These are phyloP conservation scores for Cottoperca gobio DNA, from an alignment of 2,797 vertebrate species.

Conservation along the genomic window DNA sequence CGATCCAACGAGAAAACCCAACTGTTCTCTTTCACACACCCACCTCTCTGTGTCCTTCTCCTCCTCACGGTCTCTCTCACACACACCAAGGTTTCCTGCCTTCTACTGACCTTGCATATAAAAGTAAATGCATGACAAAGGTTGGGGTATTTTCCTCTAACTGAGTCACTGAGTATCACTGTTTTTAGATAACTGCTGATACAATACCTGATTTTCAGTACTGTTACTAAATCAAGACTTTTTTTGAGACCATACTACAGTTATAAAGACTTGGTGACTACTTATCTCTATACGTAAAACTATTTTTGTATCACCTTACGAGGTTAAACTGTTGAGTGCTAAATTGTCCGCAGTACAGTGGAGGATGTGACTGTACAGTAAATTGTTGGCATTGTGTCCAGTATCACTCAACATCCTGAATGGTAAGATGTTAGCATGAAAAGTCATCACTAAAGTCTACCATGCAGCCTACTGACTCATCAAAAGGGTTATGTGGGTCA, in stretches of 20 bases:
- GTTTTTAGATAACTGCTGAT: not conserved
- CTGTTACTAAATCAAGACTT: too few relatives aligned
- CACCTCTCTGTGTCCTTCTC: not conserved
- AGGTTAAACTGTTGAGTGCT: not conserved
- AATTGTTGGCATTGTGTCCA: not conserved
- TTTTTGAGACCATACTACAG: too few relatives aligned
- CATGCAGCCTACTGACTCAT: too few relatives aligned
- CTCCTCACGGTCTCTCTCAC: not conserved
- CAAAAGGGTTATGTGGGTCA: too few relatives aligned
- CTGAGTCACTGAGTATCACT: too few relatives aligned
- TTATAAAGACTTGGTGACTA: too few relatives aligned
- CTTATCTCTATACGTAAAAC: too few relatives aligned
- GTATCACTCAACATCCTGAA: slow-evolving; percentile 1
- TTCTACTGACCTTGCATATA: not conserved
- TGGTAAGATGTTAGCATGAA: not conserved
- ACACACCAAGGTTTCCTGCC: not conserved
- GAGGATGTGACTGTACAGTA: not conserved
- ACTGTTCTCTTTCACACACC: slow-evolving; percentile 46
- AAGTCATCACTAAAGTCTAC: not conserved
- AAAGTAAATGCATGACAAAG: not conserved
- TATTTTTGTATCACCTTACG: too few relatives aligned
- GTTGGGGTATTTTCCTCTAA: too few relatives aligned
- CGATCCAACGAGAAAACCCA: slow-evolving; percentile 69
- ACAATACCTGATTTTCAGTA: not conserved
- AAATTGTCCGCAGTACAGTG: not conserved